Evolutionary conservation across 2,113 vertebrate species (phyloP).

Genomic region (Odobenus rosmarus): DNA sequence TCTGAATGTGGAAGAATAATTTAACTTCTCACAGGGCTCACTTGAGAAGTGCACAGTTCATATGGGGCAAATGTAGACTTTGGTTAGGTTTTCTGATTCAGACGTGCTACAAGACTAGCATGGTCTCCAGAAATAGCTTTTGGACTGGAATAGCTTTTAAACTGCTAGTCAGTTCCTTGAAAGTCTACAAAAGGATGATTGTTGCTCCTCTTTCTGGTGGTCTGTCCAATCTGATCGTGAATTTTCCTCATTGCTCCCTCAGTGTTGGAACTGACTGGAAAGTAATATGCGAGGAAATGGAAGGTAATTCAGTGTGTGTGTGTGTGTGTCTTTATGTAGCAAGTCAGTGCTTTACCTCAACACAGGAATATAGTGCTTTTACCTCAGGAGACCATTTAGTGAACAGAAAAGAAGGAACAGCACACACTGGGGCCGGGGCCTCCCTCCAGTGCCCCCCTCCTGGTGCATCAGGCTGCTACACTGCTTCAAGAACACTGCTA

Average conservation of each 20-base stretch:
- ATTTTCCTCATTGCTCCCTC: neutral
- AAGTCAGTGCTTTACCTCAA: neutral
- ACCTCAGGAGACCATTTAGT: neutral
- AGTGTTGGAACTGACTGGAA: neutral
- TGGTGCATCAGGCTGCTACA: fast-evolving
- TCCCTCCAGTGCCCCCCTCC: neutral
- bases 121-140: neutral
- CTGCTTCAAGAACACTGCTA: neutral
- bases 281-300: neutral
- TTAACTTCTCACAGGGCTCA: neutral
- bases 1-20: neutral
- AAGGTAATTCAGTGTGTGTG: neutral
- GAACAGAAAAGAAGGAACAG: neutral
- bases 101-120: neutral
- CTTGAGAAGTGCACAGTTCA: neutral
- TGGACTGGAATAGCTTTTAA: neutral
- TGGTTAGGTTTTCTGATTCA: neutral
- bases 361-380: neutral
- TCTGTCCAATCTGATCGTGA: neutral
- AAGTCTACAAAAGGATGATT: neutral
- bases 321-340: neutral
- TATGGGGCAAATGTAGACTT: neutral
- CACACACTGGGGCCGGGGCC: no score
- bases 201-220: neutral
- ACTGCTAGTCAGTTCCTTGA: neutral